Evolutionary conservation across 2,113 vertebrate genomes (phyloP).

Genomic region (Megatriorchis doriae): DNA sequence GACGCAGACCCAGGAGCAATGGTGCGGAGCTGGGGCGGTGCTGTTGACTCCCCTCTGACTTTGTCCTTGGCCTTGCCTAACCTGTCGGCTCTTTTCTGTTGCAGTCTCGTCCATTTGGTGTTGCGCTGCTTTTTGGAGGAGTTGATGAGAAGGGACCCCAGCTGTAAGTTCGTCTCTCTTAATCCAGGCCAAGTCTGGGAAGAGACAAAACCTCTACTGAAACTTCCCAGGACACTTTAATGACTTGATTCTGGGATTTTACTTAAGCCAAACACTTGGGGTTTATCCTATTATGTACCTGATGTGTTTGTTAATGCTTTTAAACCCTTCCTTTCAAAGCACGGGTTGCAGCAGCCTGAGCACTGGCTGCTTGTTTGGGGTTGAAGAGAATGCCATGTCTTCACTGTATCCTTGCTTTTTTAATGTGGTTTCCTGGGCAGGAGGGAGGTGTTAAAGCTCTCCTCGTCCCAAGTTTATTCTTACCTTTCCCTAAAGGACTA

Average conservation of each 20-base stretch:
- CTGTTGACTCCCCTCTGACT: not conserved
- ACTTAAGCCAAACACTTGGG: not conserved
- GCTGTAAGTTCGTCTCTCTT: constrained; percentile 77
- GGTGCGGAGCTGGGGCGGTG: constrained; percentile 65
- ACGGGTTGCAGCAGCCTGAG: not conserved
- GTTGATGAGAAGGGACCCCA: constrained; percentile 98
- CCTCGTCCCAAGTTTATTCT: not conserved
- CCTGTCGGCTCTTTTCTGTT: not conserved
- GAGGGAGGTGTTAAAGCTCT: not conserved
- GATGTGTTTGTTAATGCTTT: not conserved
- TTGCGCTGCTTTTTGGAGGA: constrained; percentile 94
- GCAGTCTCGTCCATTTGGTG: constrained; percentile 95
- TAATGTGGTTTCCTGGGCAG: not conserved
- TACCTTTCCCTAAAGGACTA: constrained; percentile 15
- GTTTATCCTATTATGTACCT: not conserved
- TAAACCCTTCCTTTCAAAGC: not conserved
- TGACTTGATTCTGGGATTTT: not conserved
- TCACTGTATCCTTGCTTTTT: not conserved
- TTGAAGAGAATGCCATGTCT: accelerated
- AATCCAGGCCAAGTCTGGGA: not conserved
- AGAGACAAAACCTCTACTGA: not conserved
- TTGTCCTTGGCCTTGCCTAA: not conserved
- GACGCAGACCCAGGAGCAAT: constrained; percentile 97
- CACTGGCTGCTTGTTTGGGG: not conserved
- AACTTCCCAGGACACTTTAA: not conserved